Evolutionary conservation across 2,113 vertebrate species (phyloP).

Genomic region (Brachyhypopomus gauderio): DNA sequence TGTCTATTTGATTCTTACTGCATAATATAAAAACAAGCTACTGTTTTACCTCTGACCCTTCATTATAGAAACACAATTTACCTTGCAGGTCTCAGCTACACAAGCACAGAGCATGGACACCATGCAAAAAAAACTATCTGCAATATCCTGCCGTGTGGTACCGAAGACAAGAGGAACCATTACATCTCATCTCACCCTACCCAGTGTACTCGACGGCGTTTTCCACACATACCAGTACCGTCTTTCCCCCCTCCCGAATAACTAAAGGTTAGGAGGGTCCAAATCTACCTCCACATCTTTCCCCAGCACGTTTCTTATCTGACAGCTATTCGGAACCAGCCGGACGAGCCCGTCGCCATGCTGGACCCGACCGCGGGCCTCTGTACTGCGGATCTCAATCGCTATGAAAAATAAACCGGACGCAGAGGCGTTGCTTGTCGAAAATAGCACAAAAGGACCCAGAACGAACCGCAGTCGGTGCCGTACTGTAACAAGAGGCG

Average conservation of each 20-base stretch:
- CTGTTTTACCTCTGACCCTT: neutral
- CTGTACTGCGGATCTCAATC: neutral
- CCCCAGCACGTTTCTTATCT: slow-evolving; percentile 33
- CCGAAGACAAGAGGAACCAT: slow-evolving; percentile 60
- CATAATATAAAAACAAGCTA: neutral
- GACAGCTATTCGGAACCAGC: slow-evolving; percentile 53
- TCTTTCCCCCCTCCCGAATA: neutral
- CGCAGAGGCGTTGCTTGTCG: neutral
- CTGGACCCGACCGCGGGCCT: slow-evolving; percentile 67
- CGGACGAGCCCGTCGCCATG: slow-evolving; percentile 70
- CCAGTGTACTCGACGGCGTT: neutral
- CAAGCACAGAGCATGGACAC: neutral
- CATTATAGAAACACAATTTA: no score
- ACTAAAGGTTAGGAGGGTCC: neutral
- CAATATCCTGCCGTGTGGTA: no score
- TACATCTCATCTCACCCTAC: neutral
- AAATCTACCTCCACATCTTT: neutral
- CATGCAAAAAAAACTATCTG: no score
- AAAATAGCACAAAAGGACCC: neutral
- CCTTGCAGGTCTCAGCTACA: neutral
- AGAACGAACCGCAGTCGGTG: neutral
- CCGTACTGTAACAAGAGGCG: neutral
- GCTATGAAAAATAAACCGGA: slow-evolving; percentile 13
- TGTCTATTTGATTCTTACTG: neutral
- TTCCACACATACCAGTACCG: neutral